Percentiles rank a stretch among this genome's conserved stretches.
phyloP scores from a whole-genome alignment of 2,113 vertebrate species.

The Bolborhynchus lineola region DNA sequence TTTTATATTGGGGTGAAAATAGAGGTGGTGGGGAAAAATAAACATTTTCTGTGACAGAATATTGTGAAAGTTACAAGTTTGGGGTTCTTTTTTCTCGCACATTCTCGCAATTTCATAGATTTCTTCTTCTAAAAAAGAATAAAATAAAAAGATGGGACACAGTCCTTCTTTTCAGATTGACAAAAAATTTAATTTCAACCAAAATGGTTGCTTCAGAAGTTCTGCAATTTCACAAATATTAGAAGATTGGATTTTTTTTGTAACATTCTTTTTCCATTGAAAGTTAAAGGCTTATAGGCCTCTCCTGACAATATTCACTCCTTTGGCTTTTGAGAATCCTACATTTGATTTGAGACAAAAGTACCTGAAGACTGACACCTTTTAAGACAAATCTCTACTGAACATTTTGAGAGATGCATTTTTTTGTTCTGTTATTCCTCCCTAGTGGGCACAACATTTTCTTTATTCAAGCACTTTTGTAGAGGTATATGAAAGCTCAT shows the following conservation, averaged over 20 bases:
- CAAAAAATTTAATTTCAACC: neutral
- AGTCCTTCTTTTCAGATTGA: neutral
- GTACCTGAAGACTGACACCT: neutral
- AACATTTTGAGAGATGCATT: neutral
- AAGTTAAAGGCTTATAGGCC: neutral
- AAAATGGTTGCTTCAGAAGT: neutral
- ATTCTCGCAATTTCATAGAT: neutral
- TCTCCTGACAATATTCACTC: neutral
- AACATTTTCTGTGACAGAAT: neutral
- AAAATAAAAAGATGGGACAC: neutral
- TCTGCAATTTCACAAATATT: neutral
- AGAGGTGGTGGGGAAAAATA: accelerated
- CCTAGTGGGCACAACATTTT: neutral
- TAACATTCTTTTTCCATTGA: neutral
- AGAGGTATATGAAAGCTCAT: neutral
- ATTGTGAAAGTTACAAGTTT: neutral
- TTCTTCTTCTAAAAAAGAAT: neutral
- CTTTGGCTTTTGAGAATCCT: neutral
- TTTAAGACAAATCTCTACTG: neutral
- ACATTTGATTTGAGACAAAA: neutral
- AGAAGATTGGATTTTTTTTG: accelerated
- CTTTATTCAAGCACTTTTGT: neutral
- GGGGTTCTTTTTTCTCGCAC: neutral
- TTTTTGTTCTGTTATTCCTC: neutral
- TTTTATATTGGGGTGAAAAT: neutral